A percentile compares a stretch with the other conserved stretches of the same genome.
These are phyloP conservation scores for Drosophila kambysellisi DNA, from an alignment of 2,888 invertebrate genomes.

Conservation along the genomic window DNA sequence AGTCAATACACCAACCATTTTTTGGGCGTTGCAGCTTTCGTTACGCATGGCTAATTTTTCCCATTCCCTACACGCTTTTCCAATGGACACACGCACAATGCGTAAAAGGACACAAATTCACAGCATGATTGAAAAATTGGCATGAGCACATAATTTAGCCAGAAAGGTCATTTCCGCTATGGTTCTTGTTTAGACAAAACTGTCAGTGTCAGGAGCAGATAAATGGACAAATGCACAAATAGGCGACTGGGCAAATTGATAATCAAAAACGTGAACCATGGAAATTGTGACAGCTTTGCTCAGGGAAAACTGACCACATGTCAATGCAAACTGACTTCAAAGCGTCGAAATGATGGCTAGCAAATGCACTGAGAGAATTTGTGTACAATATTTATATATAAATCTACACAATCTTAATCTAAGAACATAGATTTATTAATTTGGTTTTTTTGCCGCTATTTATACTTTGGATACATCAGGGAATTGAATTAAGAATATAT, in stretches of 20 bases:
- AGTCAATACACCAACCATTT: conserved; percentile 26
- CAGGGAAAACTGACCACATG: conserved; percentile 72
- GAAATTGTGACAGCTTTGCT: conserved; percentile 49
- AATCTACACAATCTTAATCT: neutral
- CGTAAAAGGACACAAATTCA: conserved; percentile 38
- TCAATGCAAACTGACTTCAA: conserved; percentile 73
- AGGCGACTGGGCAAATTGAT: conserved; percentile 27
- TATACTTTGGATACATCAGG: neutral
- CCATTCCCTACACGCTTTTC: neutral
- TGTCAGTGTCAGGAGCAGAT: conserved; percentile 34
- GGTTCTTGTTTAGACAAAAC: conserved; percentile 23
- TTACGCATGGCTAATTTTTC: neutral
- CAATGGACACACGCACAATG: conserved; percentile 34
- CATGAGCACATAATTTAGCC: conserved; percentile 29
- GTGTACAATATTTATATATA: neutral
- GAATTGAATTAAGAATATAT: neutral
- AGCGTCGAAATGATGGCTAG: conserved; percentile 64
- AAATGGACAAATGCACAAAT: conserved; percentile 28
- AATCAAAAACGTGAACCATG: conserved; percentile 28
- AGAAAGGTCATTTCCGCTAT: conserved; percentile 37
- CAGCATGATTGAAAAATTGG: conserved; percentile 68
- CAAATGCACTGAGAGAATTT: neutral
- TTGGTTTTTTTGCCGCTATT: neutral
- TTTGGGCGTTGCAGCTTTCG: neutral
- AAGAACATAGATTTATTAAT: neutral